These are phyloP conservation scores for Platerodrilus igneus DNA, from an alignment of 2,888 invertebrate species.

Conservation along the genomic window DNA sequence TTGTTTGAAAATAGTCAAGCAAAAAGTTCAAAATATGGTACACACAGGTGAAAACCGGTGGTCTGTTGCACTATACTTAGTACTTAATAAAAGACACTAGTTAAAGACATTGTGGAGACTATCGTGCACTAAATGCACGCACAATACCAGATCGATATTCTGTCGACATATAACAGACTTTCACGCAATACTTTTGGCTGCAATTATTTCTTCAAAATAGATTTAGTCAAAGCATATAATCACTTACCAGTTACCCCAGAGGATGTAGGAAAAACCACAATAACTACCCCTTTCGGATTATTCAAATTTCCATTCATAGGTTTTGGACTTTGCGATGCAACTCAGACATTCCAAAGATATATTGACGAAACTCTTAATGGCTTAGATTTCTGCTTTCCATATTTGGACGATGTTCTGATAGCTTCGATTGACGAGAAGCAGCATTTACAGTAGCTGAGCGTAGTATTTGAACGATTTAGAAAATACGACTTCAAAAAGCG, in stretches of 20 bases:
- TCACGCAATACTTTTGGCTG: conserved; percentile 30
- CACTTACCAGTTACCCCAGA: too few relatives aligned
- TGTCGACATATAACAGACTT: conserved; percentile 39
- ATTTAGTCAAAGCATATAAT: conserved; percentile 40
- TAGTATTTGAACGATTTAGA: too few relatives aligned
- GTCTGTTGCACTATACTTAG: too few relatives aligned
- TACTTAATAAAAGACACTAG: too few relatives aligned
- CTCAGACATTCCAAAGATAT: conserved; percentile 42
- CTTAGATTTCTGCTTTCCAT: conserved; percentile 35
- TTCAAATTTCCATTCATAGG: conserved; percentile 36
- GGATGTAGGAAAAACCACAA: conserved; percentile 36
- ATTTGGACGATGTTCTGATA: too few relatives aligned
- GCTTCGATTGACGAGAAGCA: too few relatives aligned
- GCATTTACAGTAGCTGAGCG: too few relatives aligned
- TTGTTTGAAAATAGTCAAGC: too few relatives aligned
- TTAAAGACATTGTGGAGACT: too few relatives aligned
- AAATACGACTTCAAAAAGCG: too few relatives aligned
- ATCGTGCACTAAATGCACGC: conserved; percentile 37
- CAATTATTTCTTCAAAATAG: conserved; percentile 34
- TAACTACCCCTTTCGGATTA: conserved; percentile 30
- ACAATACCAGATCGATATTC: conserved; percentile 49
- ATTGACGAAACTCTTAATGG: conserved; percentile 35
- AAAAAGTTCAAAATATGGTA: too few relatives aligned
- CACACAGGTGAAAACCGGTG: too few relatives aligned
- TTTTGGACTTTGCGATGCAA: conserved; percentile 43